A percentile compares a stretch with the other conserved stretches of the same genome.
Conservation (phyloP, 2,888 invertebrate genomes). For the Cloeon dipterum region DNA sequence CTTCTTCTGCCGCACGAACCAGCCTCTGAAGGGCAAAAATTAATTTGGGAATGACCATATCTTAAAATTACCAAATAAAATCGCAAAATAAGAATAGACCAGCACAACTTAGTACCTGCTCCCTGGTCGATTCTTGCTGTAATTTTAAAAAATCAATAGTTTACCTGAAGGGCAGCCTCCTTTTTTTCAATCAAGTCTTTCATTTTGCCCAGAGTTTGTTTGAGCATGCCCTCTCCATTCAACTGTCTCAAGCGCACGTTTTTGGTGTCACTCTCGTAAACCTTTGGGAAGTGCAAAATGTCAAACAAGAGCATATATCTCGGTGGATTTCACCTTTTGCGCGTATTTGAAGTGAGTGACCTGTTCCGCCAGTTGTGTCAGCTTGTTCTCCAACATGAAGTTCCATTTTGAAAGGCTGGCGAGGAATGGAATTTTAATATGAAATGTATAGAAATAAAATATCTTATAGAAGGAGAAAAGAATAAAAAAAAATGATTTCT, state of each 20-base stretch:
- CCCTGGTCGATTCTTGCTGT: too few relatives aligned
- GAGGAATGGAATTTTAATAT: too few relatives aligned
- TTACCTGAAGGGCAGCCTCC: constrained; percentile 9
- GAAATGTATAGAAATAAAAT: too few relatives aligned
- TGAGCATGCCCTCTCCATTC: constrained; percentile 7
- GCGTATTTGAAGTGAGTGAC: constrained; percentile 4
- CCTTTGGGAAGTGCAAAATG: too few relatives aligned
- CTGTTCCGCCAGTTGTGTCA: constrained; percentile 2
- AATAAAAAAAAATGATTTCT: too few relatives aligned
- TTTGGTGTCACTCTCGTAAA: constrained; percentile 2
- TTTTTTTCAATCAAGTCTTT: constrained; percentile 7
- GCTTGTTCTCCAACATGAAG: constrained; percentile 5
- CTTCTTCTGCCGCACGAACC: constrained; percentile 13
- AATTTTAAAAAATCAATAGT: background rate
- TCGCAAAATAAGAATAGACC: too few relatives aligned
- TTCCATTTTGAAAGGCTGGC: constrained; percentile 5
- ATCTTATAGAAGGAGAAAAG: too few relatives aligned
- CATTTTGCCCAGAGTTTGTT: constrained; percentile 8
- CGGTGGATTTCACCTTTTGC: too few relatives aligned
- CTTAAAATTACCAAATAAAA: too few relatives aligned
- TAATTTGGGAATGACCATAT: background rate
- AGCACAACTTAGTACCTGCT: too few relatives aligned
- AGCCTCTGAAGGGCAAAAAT: constrained; percentile 8
- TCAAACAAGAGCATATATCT: too few relatives aligned
- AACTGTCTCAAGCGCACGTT: constrained; percentile 4